Evolutionary conservation across 37 sponge, comb jelly and placozoan genomes (phyloP).

Genomic region (Halisarca cf. caerulea): DNA sequence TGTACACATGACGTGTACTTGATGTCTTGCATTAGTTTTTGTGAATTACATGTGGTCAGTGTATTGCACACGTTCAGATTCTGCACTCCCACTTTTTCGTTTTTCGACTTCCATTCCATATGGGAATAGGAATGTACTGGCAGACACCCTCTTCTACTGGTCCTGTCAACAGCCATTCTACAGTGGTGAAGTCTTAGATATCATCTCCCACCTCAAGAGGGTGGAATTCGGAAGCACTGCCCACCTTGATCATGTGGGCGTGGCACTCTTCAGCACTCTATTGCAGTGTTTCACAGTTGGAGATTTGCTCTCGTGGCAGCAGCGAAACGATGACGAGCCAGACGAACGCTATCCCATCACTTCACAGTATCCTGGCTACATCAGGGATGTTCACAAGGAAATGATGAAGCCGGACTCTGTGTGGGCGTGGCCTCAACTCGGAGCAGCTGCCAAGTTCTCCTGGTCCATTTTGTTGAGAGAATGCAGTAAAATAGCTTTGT

Average conservation of each 20-base stretch:
- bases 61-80: background rate
- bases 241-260: slow-evolving; percentile 63
- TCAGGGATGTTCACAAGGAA: slow-evolving; percentile 1
- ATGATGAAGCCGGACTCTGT: background rate
- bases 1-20: no score
- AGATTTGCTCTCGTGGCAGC: slow-evolving; percentile 39
- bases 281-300: slow-evolving; percentile 83
- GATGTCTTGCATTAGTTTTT: no score
- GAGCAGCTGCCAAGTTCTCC: slow-evolving; percentile 74
- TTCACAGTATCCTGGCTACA: background rate
- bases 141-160: slow-evolving; percentile 84
- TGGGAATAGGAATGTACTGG: slow-evolving; percentile 9
- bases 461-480: slow-evolving; percentile 83
- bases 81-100: no score
- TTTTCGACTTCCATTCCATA: background rate
- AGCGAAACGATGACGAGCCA: slow-evolving; percentile 24
- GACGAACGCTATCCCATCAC: slow-evolving; percentile 23
- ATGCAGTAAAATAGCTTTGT: slow-evolving; percentile 50
- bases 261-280: slow-evolving; percentile 75
- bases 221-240: background rate
- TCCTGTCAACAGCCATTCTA: slow-evolving; percentile 89
- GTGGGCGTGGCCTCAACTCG: slow-evolving; percentile 54
- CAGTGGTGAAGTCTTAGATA: slow-evolving; percentile 48
- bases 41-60: no score
- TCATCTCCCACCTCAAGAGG: slow-evolving; percentile 54